These are phyloP conservation scores for Plagodis dolabraria DNA, from an alignment of 2,888 invertebrate genomes.

Conservation along the genomic window DNA sequence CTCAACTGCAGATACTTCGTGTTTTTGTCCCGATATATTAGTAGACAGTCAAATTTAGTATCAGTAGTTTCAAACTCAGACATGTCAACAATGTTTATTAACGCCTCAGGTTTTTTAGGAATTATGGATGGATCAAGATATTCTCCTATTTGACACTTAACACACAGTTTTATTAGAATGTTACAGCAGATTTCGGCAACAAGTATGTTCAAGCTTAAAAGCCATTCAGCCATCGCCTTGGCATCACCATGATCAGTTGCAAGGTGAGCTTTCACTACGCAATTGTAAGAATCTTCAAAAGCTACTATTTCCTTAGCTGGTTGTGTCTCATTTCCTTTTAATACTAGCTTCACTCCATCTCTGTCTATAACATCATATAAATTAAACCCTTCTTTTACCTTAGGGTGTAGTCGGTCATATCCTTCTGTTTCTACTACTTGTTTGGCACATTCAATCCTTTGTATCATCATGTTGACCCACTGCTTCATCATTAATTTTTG, in stretches of 20 bases:
- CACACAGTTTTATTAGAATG: constrained; percentile 14
- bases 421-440: constrained; percentile 5
- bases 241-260: constrained; percentile 19
- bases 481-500: constrained; percentile 24
- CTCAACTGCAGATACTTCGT: constrained; percentile 26
- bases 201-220: constrained; percentile 3
- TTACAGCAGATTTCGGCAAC: constrained; percentile 13
- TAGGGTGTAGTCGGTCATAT: constrained; percentile 13
- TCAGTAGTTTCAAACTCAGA: constrained; percentile 7
- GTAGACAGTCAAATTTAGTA: constrained; percentile 11
- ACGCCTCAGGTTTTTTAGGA: not conserved
- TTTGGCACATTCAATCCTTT: constrained; percentile 17
- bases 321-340: not conserved
- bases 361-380: constrained; percentile 7
- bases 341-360: not conserved
- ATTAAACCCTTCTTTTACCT: constrained; percentile 12
- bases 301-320: constrained; percentile 22
- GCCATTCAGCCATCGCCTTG: constrained; percentile 18
- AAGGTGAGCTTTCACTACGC: constrained; percentile 17
- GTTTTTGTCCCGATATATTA: constrained; percentile 22
- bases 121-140: not conserved
- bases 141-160: not conserved
- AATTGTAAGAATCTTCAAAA: constrained; percentile 17
- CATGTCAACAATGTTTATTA: constrained; percentile 10
- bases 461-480: constrained; percentile 28